These are phyloP conservation scores for Trochalopteron elliotii DNA, from an alignment of 2,113 vertebrate species.

Conservation along the genomic window DNA sequence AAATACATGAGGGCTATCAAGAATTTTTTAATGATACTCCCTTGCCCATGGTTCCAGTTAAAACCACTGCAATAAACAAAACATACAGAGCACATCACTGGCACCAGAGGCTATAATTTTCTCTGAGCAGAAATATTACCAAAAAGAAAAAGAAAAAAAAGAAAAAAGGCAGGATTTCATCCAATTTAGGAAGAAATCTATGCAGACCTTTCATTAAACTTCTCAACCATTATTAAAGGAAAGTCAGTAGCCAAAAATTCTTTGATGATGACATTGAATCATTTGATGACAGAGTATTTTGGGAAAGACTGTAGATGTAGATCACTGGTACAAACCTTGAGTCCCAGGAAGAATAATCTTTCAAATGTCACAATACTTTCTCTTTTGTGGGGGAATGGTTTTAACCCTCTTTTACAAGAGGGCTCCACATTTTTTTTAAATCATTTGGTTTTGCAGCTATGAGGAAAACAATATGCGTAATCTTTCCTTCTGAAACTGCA, in stretches of 20 bases:
- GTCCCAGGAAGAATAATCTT: conserved; percentile 46
- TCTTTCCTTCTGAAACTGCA: not conserved
- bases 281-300: conserved; percentile 65
- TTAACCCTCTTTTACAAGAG: not conserved
- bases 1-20: conserved; percentile 66
- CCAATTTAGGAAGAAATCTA: conserved; percentile 74
- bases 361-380: conserved; percentile 62
- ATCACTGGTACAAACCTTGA: conserved; percentile 51
- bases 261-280: conserved; percentile 74
- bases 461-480: not conserved
- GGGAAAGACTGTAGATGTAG: conserved; percentile 54
- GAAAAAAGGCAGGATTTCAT: conserved; percentile 57
- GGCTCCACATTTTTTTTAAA: not conserved
- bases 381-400: conserved; percentile 30
- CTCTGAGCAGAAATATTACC: conserved; percentile 74
- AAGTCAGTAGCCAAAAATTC: conserved; percentile 74
- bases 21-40: conserved; percentile 76
- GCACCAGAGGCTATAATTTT: conserved; percentile 77
- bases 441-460: not conserved
- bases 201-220: conserved; percentile 75
- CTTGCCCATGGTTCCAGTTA: conserved; percentile 63
- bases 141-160: conserved; percentile 28
- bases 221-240: conserved; percentile 75
- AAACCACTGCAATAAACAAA: conserved; percentile 77
- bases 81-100: conserved; percentile 74